Evolutionary conservation across 2,888 invertebrate genomes (phyloP), one percentile per base, ranked within the genome.

Genomic region (Troides oblongomaculatus): DNA sequence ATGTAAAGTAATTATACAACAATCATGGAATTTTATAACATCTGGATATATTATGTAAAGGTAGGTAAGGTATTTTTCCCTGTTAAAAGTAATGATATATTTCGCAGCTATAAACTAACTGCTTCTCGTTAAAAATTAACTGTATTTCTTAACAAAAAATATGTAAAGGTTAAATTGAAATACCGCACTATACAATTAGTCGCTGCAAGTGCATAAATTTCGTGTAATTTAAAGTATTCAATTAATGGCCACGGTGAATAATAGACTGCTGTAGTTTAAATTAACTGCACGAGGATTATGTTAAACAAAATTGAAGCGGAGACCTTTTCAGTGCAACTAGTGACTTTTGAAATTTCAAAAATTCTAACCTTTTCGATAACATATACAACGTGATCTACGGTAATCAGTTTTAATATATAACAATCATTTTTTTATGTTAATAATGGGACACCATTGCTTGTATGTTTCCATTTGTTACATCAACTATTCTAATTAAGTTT

Each of bases 241-340:
- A 60, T 60, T 60, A 60, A 60, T 60, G 36, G 60, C 14, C 25
- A 14, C 23, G 60, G 17, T 60, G 23, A 58, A 60, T 60, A 60
- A 60, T 60, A 25, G 36, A 60, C 25, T 60, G 60, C 25, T 60
- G 60, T 36, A 25, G 60, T 60, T 58, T 60, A 23, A 60, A 60
- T 60, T 60, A 23, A 60, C 14, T 36, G 36, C 23, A 23, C 25
- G 36, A 36, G 21, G 36, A 30, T 30, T 36, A 60, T 18, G 36
- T 60, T 25, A 60, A 60, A 60, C 23, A n/a, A 23, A n/a, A 25
- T 23, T 25, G 25, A 23, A 25, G 25, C 25, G 12, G 10, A 58
- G 58, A 58, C 14, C 58, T 56, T 56, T 30, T 53, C 18, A 53
- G 6, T 53, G 53, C 8, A 53, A 53, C 53, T 46, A 14, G 53